Conservation (phyloP, 35 echinoderm and acorn worm genomes). For the Patiria miniata region DNA sequence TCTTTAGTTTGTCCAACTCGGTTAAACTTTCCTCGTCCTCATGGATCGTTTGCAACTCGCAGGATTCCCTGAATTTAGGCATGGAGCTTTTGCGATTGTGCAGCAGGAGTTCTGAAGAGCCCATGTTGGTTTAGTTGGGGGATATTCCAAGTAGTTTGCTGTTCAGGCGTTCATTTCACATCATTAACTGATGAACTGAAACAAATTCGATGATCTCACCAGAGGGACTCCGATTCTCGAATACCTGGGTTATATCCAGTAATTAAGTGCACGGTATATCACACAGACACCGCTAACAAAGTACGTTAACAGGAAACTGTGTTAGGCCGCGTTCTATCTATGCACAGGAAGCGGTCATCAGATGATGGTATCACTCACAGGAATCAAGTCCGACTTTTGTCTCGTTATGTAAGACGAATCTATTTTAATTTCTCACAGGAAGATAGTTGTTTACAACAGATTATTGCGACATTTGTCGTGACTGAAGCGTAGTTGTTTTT, state of each 20-base stretch:
- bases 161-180: neutral
- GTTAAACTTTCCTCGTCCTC: constrained; percentile 9
- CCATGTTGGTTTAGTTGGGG: neutral
- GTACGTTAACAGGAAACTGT: no score
- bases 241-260: neutral
- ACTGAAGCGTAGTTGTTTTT: no score
- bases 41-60: neutral
- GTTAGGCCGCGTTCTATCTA: no score
- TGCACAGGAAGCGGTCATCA: no score
- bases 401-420: no score
- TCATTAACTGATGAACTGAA: neutral
- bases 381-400: no score
- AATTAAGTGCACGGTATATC: no score
- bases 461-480: no score
- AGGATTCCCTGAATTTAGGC: neutral
- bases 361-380: no score
- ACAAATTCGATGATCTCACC: neutral
- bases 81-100: neutral
- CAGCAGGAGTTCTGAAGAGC: neutral
- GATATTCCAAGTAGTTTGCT: neutral
- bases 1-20: constrained; percentile 5
- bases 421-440: no score
- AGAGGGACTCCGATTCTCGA: neutral
- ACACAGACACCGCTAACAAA: neutral
- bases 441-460: no score